Base-by-base conservation (phyloP, 2,113 vertebrate genomes). In the Epinephelus lanceolatus region DNA sequence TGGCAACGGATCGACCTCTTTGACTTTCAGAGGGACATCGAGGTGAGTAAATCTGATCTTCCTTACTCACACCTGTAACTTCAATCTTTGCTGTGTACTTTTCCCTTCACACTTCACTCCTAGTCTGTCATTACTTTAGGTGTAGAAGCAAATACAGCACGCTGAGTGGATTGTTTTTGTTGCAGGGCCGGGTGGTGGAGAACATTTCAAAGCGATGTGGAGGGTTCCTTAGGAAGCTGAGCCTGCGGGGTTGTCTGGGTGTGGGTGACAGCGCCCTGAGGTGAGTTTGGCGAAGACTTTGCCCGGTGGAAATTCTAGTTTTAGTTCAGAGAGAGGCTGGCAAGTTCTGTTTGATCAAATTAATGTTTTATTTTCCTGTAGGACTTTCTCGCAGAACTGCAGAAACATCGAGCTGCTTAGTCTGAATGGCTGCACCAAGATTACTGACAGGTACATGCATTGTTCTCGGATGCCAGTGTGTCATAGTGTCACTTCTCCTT, bases 181-280 rank as follows among this genome's bases (percentile, higher is more conserved):
- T 45, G 30, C 93, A 99, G 98, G 98, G 98, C 33, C 96, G 98
- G 0, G 98, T 99, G 59, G 98, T 99, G 52, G 98, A 99, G 94
- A 99, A 99, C 91, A 99, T 99, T 89, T 99, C 98, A n/a, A 99
- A 99, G 92, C 94, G 98, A 63, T 99, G 98, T n/a, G 98, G 98
- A 49, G 98, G 98, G 3, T 99, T 99, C 95, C 94, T 99, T 81
- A 93, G 98, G 85, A 98, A 99, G 89, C 89, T 99, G 59, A 99
- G 98, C 91, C 96, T 99, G 19, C 91, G 98, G 2, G 98, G 98
- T 30, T 99, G 98, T 80, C 95, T 93, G 51, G 98, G 97, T 55
- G 98, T 99, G 49, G 98, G 98, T 84, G 98, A 99, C 96, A 98
- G 97, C 18, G 98, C 98, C 2, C 93, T 99, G 88, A 97, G 98